These are phyloP conservation scores for Coracopsis vasa DNA, from an alignment of 2,113 vertebrate genomes.

Conservation along the genomic window DNA sequence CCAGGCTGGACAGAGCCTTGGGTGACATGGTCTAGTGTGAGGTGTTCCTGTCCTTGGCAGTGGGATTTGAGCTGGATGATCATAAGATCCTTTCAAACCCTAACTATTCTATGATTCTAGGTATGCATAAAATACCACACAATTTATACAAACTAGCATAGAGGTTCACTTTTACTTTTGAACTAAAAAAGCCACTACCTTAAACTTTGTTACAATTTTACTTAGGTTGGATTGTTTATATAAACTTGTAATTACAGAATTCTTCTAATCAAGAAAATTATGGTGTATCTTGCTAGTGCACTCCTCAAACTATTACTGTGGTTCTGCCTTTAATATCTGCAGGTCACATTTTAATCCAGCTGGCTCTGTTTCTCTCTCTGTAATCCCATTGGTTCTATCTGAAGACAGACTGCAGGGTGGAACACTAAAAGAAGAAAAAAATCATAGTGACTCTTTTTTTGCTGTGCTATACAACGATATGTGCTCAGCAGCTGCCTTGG, in stretches of 20 bases:
- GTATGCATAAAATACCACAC: not conserved
- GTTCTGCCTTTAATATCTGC: not conserved
- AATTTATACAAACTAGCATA: not conserved
- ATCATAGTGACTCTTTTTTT: not conserved
- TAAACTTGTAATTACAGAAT: not conserved
- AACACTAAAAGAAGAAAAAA: not conserved
- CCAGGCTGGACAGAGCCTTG: not conserved
- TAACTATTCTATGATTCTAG: not conserved
- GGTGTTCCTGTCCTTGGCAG: not conserved
- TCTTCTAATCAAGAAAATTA: not conserved
- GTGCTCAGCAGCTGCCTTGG: not conserved
- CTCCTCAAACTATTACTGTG: not conserved
- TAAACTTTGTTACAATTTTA: not conserved
- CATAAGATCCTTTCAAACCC: not conserved
- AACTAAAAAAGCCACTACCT: not conserved
- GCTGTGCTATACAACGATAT: not conserved
- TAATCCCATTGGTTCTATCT: not conserved
- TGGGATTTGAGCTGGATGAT: not conserved
- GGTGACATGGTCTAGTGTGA: not conserved
- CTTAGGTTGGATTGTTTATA: not conserved
- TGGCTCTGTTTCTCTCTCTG: not conserved
- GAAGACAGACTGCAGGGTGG: not conserved
- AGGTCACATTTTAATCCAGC: not conserved
- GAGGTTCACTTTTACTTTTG: not conserved
- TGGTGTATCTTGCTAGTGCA: not conserved